Percentiles rank a stretch among this genome's conserved stretches.
These are phyloP conservation scores for Monoplex corrugatus DNA, from an alignment of 2,888 invertebrate genomes.

Conservation along the genomic window DNA sequence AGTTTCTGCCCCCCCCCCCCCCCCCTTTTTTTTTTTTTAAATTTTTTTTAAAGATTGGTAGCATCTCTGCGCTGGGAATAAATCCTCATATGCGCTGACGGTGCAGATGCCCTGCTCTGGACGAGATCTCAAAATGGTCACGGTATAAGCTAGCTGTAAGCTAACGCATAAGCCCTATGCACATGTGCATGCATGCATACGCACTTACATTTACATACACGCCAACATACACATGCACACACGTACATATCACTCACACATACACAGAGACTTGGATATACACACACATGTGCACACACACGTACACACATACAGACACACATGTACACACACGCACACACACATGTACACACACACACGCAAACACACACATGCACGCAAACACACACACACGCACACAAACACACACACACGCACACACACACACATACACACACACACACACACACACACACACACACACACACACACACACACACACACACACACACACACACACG, in stretches of 20 bases:
- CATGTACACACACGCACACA: neutral
- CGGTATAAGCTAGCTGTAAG: no score
- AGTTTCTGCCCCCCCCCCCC: neutral
- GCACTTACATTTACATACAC: neutral
- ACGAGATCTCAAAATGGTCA: no score
- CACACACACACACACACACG: slow-evolving; percentile 25
- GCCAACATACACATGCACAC: neutral
- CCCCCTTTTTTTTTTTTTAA: neutral
- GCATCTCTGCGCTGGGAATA: neutral
- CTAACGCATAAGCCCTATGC: no score
- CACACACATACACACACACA: neutral
- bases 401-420: neutral
- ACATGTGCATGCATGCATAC: neutral
- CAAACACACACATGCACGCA: neutral
- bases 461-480: neutral
- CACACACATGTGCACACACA: neutral
- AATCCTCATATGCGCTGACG: no score
- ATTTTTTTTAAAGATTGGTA: neutral
- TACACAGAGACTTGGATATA: neutral
- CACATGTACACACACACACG: neutral
- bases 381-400: neutral
- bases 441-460: neutral
- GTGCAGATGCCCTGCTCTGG: no score
- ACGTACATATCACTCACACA: neutral
- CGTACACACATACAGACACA: neutral